Conservation (phyloP, 1,140 invertebrate genomes). For the Ooceraea biroi region DNA sequence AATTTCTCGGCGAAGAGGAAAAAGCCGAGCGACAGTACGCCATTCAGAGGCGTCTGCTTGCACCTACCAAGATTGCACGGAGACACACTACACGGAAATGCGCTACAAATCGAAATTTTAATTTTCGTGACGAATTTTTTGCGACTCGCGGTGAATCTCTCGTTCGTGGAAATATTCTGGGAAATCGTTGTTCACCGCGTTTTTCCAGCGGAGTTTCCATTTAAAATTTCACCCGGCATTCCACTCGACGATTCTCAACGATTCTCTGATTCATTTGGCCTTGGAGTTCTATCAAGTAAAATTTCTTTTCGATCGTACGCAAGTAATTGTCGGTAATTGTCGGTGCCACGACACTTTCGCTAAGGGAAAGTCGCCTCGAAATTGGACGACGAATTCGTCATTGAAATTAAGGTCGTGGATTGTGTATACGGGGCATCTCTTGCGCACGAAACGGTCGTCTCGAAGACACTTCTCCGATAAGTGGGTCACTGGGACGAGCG, state of each 20-base stretch:
- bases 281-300: not conserved
- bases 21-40: conserved; percentile 12
- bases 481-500: conserved; percentile 68
- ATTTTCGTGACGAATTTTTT: conserved; percentile 3
- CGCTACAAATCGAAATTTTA: not conserved
- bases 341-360: not conserved
- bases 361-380: conserved; percentile 6
- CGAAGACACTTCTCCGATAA: conserved; percentile 57
- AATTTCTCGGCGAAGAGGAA: conserved; percentile 6
- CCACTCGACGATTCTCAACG: not conserved
- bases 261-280: not conserved
- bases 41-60: conserved; percentile 16
- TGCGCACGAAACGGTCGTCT: conserved; percentile 33
- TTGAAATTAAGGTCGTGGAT: conserved; percentile 18
- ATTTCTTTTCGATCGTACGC: not conserved
- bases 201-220: not conserved
- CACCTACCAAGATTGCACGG: not conserved
- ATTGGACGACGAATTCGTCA: not conserved
- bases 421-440: conserved; percentile 1
- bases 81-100: not conserved
- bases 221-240: conserved; percentile 6
- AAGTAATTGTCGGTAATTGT: not conserved
- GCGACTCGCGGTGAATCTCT: not conserved
- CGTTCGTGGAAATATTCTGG: not conserved
- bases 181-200: not conserved